Evolutionary conservation across 2,113 vertebrate genomes (phyloP), one percentile per base, ranked within the genome.

Genomic region (Chlorodrepanis virens): DNA sequence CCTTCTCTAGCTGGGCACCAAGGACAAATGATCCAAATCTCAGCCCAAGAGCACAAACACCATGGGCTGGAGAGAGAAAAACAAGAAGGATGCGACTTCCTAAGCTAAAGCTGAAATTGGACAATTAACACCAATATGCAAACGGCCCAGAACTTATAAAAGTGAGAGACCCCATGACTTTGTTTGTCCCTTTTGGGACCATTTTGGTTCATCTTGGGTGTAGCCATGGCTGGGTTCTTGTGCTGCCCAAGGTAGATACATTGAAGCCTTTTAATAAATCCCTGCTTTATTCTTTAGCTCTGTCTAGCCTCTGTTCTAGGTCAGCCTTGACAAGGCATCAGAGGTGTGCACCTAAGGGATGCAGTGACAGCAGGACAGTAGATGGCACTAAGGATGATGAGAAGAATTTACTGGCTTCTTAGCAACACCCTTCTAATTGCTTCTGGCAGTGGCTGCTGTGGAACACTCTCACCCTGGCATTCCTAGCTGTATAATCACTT

Each of bases 401-500:
- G 22, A 39, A 86, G 72, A 59, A 65, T 74, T 93, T 65, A 56
- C 9, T 31, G 45, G 23, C 47, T 70, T 69, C 40, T 71, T 29
- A 50, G 47, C 25, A 75, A 19, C 1, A 13, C 18, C 15, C 12
- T 59, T 31, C 74, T 42, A 50, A 50, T 52, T 64, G 56, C 24
- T 72, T 78, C 83, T 63, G 59, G 29, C 65, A 35, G 56, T 24
- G 69, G 9, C 9, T 81, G 37, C 56, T 57, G 56, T 61, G 45
- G 65, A 67, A 21, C 56, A 10, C 15, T 44, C 45, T 59, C n/a
- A 20, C 1, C 0, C 23, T 83, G 61, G 12, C 44, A 47, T 72
- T 71, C 56, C 53, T 29, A 17, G 15, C 33, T 71, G 37, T 24
- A 6, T 4, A 18, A 6, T 16, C 71, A n/a, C 0, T 0, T 23